Percentiles rank a stretch among this genome's conserved stretches.
Evolutionary conservation across 2,888 invertebrate genomes (phyloP).

Genomic region (Eudemis profundana): DNA sequence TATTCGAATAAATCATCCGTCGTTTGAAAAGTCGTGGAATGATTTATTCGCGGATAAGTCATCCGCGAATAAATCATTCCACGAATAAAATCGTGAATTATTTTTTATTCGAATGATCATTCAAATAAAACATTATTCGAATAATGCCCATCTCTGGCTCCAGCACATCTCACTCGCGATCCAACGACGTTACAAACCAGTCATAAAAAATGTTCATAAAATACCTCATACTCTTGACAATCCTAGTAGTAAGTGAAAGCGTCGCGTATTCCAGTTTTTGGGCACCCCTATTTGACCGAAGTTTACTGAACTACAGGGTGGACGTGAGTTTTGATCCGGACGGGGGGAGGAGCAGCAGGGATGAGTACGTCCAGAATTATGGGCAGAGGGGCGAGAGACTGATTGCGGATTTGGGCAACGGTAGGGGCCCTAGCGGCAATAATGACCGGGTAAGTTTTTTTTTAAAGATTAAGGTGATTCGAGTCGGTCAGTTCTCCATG

Average conservation of each 20-base stretch:
- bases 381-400: conserved; percentile 69
- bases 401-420: conserved; percentile 70
- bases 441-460: conserved; percentile 56
- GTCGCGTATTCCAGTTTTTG: conserved; percentile 76
- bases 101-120: too few species aligned
- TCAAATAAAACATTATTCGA: too few species aligned
- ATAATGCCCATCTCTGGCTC: too few species aligned
- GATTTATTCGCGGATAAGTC: too few species aligned
- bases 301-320: conserved; percentile 69
- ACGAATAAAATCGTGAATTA: too few species aligned
- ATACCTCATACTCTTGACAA: conserved; percentile 48
- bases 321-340: conserved; percentile 65
- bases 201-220: conserved; percentile 47
- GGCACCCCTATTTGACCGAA: conserved; percentile 70
- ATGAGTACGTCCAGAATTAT: conserved; percentile 58
- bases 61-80: too few species aligned
- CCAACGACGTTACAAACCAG: neutral
- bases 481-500: too few species aligned
- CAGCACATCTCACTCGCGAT: conserved; percentile 39
- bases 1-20: too few species aligned
- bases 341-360: conserved; percentile 57
- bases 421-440: conserved; percentile 54
- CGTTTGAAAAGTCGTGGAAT: too few species aligned
- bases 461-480: too few species aligned
- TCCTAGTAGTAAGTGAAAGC: conserved; percentile 52